Evolutionary conservation across 2,888 invertebrate genomes (phyloP), one percentile per base, ranked within the genome.

Genomic region (Pogonocherus hispidulus): DNA sequence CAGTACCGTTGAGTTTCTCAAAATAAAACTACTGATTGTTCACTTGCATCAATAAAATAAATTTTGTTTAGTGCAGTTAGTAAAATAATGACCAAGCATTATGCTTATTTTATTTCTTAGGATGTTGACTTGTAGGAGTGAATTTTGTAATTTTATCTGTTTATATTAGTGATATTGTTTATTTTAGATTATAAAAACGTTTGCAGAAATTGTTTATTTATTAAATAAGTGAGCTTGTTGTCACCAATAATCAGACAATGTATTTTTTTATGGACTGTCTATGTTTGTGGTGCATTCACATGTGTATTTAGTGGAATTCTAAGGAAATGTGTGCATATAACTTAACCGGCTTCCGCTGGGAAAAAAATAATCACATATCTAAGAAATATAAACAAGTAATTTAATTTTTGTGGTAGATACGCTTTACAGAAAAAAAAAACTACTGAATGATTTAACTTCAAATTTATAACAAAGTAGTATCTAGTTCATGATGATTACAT

Each of bases 191-290:
- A 70, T 69, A 71, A 72, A 76, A 66, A 74, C 74, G 73, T 76
- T 69, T 70, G 75, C 76, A 72, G 66, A 76, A 76, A 69, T 64
- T 75, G 72, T 73, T 75, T 75, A 66, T 71, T 75, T 74, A 66
- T 67, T 71, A 69, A 70, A 72, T 68, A 64, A 66, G 70, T 63
- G 65, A 62, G 67, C 67, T 65, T 69, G 62, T 66, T 57, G 46
- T 55, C 49, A 56, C 49, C 47, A 60, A 60, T 32, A 60, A 49
- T 49, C 54, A 35, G 54, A 54, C 54, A 54, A 54, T 54, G 37
- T 54, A 35, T 20, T 54, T 54, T 54, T 52, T 52, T 41, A n/a
- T 16, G 54, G 54, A 35, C 19, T 54, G 54, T 54, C 54, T 54
- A 35, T 51, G 51, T 54, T 54, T 54, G 32, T 11, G 14, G 54